Percentiles rank a stretch among this genome's conserved stretches.
Evolutionary conservation across 2,113 vertebrate genomes (phyloP).

Genomic region (Scopus umbretta): DNA sequence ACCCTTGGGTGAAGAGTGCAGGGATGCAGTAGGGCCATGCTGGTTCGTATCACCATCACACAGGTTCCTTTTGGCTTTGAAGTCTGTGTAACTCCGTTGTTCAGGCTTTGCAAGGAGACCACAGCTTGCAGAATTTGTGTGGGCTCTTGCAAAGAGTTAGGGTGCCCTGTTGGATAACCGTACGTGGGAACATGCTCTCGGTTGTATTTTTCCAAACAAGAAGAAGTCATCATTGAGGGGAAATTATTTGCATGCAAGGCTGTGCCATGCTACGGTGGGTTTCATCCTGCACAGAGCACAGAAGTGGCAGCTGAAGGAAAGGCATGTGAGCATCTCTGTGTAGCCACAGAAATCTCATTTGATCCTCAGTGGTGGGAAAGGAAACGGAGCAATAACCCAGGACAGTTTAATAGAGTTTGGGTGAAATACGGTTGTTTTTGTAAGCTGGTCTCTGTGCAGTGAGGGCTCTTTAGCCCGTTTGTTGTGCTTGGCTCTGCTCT

Average conservation of each 20-base stretch:
- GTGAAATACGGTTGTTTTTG: slow-evolving; percentile 66
- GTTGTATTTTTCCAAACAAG: neutral
- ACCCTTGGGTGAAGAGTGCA: neutral
- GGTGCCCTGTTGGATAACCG: fast-evolving
- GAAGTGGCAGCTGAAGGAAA: slow-evolving; percentile 41
- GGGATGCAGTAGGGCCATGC: neutral
- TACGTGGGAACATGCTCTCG: neutral
- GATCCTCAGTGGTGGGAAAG: slow-evolving; percentile 63
- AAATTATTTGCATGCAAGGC: neutral
- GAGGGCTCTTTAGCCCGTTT: slow-evolving; percentile 60
- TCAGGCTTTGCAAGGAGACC: neutral
- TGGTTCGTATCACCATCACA: fast-evolving
- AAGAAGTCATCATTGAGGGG: neutral
- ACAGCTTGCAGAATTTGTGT: neutral
- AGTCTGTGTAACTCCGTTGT: neutral
- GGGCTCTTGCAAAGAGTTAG: neutral
- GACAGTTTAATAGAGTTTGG: slow-evolving; percentile 62
- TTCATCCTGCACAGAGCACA: neutral
- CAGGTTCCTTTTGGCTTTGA: neutral
- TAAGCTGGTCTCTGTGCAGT: slow-evolving; percentile 56
- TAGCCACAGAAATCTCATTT: slow-evolving; percentile 49
- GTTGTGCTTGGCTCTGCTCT: slow-evolving; percentile 58
- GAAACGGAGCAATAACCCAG: slow-evolving; percentile 46
- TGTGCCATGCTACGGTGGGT: neutral
- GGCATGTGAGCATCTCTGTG: slow-evolving; percentile 31